Percentiles rank a stretch among this genome's conserved stretches.
These are phyloP conservation scores for Phocoena sinus DNA, from an alignment of 2,113 vertebrate genomes.

Conservation along the genomic window DNA sequence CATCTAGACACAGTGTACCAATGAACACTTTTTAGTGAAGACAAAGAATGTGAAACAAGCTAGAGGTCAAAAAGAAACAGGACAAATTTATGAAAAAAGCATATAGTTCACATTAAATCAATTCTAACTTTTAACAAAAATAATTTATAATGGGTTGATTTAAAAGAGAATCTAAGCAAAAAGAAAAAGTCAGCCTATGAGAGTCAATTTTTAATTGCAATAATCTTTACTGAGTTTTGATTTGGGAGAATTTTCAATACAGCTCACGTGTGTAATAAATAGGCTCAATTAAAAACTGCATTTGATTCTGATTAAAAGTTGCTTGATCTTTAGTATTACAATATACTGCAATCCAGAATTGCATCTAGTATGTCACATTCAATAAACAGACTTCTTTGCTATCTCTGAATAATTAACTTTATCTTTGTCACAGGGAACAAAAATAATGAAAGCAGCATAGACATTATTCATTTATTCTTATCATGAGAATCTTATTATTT, in stretches of 20 bases:
- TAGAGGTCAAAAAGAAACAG: neutral
- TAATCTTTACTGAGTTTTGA: constrained; percentile 27
- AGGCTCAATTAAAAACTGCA: constrained; percentile 66
- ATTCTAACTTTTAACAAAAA: neutral
- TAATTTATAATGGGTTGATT: neutral
- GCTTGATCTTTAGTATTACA: constrained; percentile 68
- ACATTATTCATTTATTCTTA: constrained; percentile 53
- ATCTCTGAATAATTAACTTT: constrained; percentile 72
- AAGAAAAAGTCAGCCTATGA: neutral
- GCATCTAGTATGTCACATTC: constrained; percentile 60
- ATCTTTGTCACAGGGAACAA: constrained; percentile 63
- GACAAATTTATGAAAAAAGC: neutral
- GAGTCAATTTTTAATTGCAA: constrained; percentile 27
- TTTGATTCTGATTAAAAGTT: constrained; percentile 68
- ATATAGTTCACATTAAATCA: neutral
- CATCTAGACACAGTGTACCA: neutral
- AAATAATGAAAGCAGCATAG: constrained; percentile 49
- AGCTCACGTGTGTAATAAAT: constrained; percentile 58
- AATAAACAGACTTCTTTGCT: constrained; percentile 64
- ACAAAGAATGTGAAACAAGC: neutral
- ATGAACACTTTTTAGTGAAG: neutral
- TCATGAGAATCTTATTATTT: constrained; percentile 19
- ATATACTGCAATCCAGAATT: constrained; percentile 47
- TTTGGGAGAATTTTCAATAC: constrained; percentile 42
- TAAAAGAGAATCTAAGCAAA: constrained; percentile 6